phyloP scores from a whole-genome alignment of 2,888 invertebrate genomes.

The Ormyrus pomaceus region DNA sequence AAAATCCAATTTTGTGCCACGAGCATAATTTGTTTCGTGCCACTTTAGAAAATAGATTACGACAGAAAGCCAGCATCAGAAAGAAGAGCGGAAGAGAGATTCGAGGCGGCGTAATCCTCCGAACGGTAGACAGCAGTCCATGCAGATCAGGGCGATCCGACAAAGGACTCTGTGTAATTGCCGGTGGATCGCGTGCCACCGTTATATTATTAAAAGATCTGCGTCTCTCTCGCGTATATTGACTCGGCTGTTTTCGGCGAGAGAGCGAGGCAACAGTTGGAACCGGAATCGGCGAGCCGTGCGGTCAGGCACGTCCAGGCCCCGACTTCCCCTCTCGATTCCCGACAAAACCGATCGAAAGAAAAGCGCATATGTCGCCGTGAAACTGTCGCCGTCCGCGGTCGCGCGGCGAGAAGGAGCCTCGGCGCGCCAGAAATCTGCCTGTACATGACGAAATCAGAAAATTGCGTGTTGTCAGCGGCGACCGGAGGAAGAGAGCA shows the following conservation, averaged over 20 bases:
- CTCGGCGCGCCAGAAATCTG: constrained; percentile 58
- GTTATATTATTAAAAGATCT: constrained; percentile 37
- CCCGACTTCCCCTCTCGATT: no score
- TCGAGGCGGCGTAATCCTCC: no score
- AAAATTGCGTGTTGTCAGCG: constrained; percentile 62
- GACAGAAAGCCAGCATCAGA: no score
- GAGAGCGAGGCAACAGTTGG: constrained; percentile 62
- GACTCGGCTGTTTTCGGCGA: no score
- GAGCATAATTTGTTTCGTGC: no score
- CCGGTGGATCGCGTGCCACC: constrained; percentile 56
- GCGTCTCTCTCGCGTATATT: not conserved
- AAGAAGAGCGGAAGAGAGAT: no score
- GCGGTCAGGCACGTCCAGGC: constrained; percentile 4
- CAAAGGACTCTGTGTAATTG: constrained; percentile 18
- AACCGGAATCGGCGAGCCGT: constrained; percentile 56
- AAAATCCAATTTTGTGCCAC: no score
- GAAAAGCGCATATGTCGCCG: constrained; percentile 27
- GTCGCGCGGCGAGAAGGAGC: not conserved
- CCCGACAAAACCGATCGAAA: no score
- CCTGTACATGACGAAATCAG: constrained; percentile 62
- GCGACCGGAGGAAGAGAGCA: constrained; percentile 41
- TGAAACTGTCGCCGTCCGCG: constrained; percentile 8
- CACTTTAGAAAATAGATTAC: no score
- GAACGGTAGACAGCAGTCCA: not conserved
- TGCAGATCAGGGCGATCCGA: not conserved